Conservation (phyloP, 2,797 vertebrate species). For the Phataginus tricuspis region DNA sequence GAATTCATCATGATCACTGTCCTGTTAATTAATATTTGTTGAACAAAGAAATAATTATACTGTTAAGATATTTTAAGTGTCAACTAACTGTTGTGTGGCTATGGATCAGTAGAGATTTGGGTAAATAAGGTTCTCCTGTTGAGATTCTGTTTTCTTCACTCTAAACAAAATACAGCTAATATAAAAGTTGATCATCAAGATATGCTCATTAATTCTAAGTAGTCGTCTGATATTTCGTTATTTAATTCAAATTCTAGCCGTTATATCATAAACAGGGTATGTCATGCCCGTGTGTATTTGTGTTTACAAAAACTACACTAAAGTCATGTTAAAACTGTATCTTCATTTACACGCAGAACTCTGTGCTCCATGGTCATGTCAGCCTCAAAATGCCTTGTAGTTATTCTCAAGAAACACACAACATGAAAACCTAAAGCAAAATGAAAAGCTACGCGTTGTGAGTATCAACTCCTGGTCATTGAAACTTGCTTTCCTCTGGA, state of each 20-base stretch:
- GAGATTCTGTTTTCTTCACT: slow-evolving; percentile 8
- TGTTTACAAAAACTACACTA: not conserved
- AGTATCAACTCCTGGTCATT: not conserved
- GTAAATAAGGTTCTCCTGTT: slow-evolving; percentile 3
- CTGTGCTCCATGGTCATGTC: not conserved
- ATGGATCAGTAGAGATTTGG: slow-evolving; percentile 7
- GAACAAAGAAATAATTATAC: slow-evolving; percentile 65
- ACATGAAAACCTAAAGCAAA: not conserved
- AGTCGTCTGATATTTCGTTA: not conserved
- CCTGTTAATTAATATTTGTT: slow-evolving; percentile 74
- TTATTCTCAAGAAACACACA: not conserved
- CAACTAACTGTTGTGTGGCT: slow-evolving; percentile 5
- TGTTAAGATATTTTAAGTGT: slow-evolving; percentile 43
- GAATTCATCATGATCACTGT: slow-evolving; percentile 67
- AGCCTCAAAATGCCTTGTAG: not conserved
- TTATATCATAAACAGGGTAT: not conserved
- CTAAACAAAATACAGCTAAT: not conserved
- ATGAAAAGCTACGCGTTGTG: not conserved
- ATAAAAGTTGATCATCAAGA: not conserved
- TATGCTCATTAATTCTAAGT: not conserved
- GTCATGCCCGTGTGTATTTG: not conserved
- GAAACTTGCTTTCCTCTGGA: not conserved
- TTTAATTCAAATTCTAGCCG: not conserved
- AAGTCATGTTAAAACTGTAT: not conserved
- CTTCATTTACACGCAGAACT: not conserved